Base-by-base conservation (phyloP, 2,888 invertebrate species). In the Junonia oenone region DNA sequence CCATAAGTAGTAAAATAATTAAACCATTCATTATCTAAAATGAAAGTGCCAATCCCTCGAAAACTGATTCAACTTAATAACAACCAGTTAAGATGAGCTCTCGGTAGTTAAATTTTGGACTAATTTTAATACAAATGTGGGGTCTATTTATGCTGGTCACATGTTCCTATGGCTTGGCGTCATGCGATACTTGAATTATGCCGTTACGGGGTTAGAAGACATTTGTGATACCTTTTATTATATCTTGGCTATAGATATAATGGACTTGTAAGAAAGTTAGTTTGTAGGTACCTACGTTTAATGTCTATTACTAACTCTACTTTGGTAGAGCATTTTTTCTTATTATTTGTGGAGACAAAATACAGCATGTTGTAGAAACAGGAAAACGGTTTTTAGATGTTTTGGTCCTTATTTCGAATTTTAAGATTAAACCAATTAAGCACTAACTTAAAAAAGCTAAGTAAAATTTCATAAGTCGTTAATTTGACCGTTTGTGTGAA, bases 101-200 rank as follows among this genome's bases (percentile, higher is more conserved):
- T 14, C 14, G 8, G 14, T 9, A 27, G n/a, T 35, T 13, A 27
- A 31, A 14, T 54, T 45, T 52, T 22, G 19, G 15, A 51, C 49
- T 43, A 46, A 48, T 45, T 55, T 35, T 45, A 53, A n/a, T 38
- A 45, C 46, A 15, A 9, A 37, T 38, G 14, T 6, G 1, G 46
- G 58, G 22, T 59, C 56, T 56, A 46, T 22, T 1, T 48, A 33
- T 19, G 33, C 29, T 60, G 59, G 57, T 52, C 47, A 26, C 11
- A 11, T 40, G 5, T 55, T 50, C 45, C 64, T 78, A 82, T 78
- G 70, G 73, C 68, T 58, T 45, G 70, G 75, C 75, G 76, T 72
- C 87, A 87, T 82, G 87, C 87, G 67, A 87, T 78, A 66, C 61
- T 74, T 77, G 82, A 83, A 86, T 87, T 86, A 87, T 78, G 79